Percentiles rank a stretch among this genome's conserved stretches.
Conservation (phyloP, 2,797 vertebrate genomes). For the Tamandua tetradactyla region DNA sequence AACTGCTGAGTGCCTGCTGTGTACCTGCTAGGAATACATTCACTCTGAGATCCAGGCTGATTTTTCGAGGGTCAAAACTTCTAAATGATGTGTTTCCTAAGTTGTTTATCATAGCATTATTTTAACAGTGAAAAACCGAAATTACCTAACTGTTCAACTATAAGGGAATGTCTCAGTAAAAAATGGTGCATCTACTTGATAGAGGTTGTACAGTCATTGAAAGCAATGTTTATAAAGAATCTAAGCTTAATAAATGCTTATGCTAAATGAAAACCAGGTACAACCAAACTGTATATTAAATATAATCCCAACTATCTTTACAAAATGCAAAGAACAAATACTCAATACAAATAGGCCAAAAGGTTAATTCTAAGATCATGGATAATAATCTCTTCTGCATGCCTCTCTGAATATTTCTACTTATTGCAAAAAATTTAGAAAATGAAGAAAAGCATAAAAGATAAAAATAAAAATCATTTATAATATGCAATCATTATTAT, state of each 20-base stretch:
- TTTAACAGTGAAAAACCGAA: slow-evolving; percentile 16
- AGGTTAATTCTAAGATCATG: slow-evolving; percentile 34
- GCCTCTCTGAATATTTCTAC: not conserved
- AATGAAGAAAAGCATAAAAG: slow-evolving; percentile 43
- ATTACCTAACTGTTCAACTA: not conserved
- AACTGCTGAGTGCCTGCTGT: not conserved
- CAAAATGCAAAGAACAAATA: slow-evolving; percentile 46
- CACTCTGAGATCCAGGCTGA: not conserved
- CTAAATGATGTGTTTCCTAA: not conserved
- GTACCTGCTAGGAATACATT: not conserved
- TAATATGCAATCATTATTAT: not conserved
- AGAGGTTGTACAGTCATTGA: not conserved
- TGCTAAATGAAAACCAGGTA: slow-evolving; percentile 39
- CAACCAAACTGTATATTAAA: not conserved
- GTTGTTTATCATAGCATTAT: not conserved
- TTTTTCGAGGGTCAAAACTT: not conserved
- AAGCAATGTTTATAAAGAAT: not conserved
- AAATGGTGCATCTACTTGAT: not conserved
- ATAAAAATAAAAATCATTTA: slow-evolving; percentile 21
- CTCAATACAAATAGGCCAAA: not conserved
- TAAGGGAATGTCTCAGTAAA: slow-evolving; percentile 13
- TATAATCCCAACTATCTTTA: slow-evolving; percentile 36
- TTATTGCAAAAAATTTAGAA: slow-evolving; percentile 53
- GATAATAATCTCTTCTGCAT: not conserved
- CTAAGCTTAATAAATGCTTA: slow-evolving; percentile 13